Conservation (phyloP, 2,113 vertebrate genomes). For the Nothobranchius kuhntae region DNA sequence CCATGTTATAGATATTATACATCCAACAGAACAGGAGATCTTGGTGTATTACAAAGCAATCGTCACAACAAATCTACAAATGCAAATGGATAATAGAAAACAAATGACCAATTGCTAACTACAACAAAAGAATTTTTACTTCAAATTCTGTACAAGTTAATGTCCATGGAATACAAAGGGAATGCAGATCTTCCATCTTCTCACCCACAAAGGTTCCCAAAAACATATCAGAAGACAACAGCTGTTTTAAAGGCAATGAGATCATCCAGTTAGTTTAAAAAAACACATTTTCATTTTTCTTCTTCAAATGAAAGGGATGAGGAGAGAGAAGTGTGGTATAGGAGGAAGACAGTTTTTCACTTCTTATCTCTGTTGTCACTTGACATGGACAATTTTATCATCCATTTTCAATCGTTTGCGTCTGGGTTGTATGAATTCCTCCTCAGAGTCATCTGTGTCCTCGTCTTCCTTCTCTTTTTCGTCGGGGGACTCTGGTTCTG, state of each 20-base stretch:
- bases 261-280: constrained; percentile 54
- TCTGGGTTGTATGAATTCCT: constrained; percentile 93
- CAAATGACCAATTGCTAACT: constrained; percentile 55
- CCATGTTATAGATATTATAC: constrained; percentile 76
- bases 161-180: constrained; percentile 43
- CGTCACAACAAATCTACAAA: constrained; percentile 82
- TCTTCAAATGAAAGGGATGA: constrained; percentile 20
- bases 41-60: constrained; percentile 75
- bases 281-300: constrained; percentile 40
- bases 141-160: constrained; percentile 71
- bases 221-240: constrained; percentile 36
- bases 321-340: constrained; percentile 9
- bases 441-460: constrained; percentile 92
- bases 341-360: constrained; percentile 65
- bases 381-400: constrained; percentile 93
- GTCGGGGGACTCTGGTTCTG: constrained; percentile 83
- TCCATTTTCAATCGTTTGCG: constrained; percentile 97
- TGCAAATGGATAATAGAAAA: constrained; percentile 69
- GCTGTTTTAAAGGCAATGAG: constrained; percentile 54
- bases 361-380: constrained; percentile 75
- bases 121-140: constrained; percentile 68
- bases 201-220: constrained; percentile 36
- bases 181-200: constrained; percentile 45
- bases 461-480: constrained; percentile 85
- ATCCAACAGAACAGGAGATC: constrained; percentile 59